Evolutionary conservation across 2,888 invertebrate species (phyloP).

Genomic region (Bruchidius siliquastri): DNA sequence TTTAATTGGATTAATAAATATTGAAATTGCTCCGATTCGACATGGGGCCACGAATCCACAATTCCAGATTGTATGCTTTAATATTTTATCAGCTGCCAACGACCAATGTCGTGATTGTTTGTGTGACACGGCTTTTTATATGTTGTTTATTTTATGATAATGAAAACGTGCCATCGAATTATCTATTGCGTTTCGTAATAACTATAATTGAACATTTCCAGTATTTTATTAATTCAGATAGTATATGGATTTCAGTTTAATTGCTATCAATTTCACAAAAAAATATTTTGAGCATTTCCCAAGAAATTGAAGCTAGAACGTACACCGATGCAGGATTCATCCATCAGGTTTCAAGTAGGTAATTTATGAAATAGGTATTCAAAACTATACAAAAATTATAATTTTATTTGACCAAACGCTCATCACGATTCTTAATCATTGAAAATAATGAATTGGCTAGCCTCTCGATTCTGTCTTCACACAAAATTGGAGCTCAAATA

Average conservation of each 20-base stretch:
- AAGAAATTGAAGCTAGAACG: no score
- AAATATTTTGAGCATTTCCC: no score
- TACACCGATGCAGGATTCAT: no score
- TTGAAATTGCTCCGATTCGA: neutral
- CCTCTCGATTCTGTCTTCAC: no score
- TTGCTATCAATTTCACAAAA: neutral
- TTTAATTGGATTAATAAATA: neutral
- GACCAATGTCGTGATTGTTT: slow-evolving; percentile 2
- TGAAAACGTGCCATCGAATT: neutral
- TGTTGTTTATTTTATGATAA: slow-evolving; percentile 3
- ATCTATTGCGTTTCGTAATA: neutral
- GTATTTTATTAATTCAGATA: neutral
- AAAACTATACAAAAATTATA: no score
- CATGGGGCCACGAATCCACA: neutral
- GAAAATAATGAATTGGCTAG: no score
- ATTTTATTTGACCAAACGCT: no score
- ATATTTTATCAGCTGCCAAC: slow-evolving; percentile 4
- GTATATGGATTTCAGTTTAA: neutral
- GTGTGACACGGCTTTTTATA: slow-evolving; percentile 1
- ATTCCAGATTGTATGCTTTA: neutral
- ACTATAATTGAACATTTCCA: neutral
- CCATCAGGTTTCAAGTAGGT: no score
- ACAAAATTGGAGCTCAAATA: no score
- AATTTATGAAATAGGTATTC: no score
- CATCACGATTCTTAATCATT: no score